phyloP scores from a whole-genome alignment of 2,797 vertebrate species.

The Enteromius unitaeniatus region DNA sequence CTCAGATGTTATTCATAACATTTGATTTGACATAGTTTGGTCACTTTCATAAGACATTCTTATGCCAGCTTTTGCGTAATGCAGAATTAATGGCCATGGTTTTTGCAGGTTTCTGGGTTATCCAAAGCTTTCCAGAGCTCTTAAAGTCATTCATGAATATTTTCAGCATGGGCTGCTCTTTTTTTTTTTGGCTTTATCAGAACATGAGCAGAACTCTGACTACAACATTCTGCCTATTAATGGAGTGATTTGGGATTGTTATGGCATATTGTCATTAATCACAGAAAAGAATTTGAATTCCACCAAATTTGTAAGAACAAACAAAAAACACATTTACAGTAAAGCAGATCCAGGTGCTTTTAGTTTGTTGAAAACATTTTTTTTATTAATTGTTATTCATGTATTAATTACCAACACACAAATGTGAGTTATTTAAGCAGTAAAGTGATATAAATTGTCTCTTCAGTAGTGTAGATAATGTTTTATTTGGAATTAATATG shows the following conservation, averaged over 20 bases:
- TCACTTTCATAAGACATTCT: constrained; percentile 34
- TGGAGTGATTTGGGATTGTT: background rate
- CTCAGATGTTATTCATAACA: constrained; percentile 2
- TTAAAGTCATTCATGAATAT: constrained; percentile 39
- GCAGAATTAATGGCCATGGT: constrained; percentile 39
- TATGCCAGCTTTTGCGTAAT: constrained; percentile 44
- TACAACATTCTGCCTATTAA: background rate
- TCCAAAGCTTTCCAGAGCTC: constrained; percentile 44
- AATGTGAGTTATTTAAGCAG: background rate
- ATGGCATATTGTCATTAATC: background rate
- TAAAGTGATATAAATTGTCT: background rate
- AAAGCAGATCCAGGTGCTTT: background rate
- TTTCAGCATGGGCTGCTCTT: background rate
- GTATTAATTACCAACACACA: background rate
- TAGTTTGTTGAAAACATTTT: background rate
- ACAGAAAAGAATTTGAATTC: background rate
- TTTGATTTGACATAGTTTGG: constrained; percentile 36
- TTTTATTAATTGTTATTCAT: too few relatives aligned
- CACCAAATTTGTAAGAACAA: background rate
- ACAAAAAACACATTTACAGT: background rate
- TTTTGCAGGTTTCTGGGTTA: constrained; percentile 47
- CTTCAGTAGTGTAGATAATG: background rate
- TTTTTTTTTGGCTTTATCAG: background rate
- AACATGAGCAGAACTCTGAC: background rate
- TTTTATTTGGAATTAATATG: background rate